Conservation (phyloP, 2,113 vertebrate genomes). For the Aphyosemion australe region DNA sequence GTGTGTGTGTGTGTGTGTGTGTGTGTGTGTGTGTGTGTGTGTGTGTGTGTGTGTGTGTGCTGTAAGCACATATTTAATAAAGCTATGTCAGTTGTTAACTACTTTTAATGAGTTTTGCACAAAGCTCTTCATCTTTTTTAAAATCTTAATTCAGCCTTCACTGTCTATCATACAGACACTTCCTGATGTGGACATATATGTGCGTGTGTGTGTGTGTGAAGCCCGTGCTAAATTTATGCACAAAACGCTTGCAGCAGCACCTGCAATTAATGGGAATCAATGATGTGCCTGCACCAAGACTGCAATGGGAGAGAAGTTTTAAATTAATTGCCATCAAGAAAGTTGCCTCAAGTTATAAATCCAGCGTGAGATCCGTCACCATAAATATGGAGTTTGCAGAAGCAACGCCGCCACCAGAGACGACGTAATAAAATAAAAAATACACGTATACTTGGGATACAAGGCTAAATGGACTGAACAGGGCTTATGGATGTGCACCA, state of each 20-base stretch:
- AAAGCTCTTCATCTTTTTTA: conserved; percentile 43
- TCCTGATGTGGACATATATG: conserved; percentile 25
- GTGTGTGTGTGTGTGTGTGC: neutral
- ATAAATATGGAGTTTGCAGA: conserved; percentile 9
- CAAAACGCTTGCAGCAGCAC: conserved; percentile 38
- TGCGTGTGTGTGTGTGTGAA: neutral
- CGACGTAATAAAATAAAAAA: neutral
- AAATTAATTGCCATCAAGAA: conserved; percentile 47
- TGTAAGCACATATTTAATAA: conserved; percentile 61
- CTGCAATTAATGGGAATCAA: conserved; percentile 62
- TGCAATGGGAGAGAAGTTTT: conserved; percentile 32
- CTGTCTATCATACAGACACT: conserved; percentile 41
- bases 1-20: no score
- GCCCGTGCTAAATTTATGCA: conserved; percentile 32
- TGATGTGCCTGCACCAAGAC: conserved; percentile 33
- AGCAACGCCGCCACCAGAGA: neutral
- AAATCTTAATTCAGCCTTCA: conserved; percentile 54
- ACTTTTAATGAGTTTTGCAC: conserved; percentile 64
- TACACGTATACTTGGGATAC: conserved; percentile 11
- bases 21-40: no score
- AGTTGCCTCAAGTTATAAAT: conserved; percentile 35
- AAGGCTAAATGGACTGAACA: conserved; percentile 38
- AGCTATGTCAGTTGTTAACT: conserved; percentile 58
- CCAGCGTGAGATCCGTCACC: conserved; percentile 10
- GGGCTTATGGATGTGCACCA: conserved; percentile 29